These are phyloP conservation scores for Eufriesea mexicana DNA, from an alignment of 1,140 invertebrate genomes.

Conservation along the genomic window DNA sequence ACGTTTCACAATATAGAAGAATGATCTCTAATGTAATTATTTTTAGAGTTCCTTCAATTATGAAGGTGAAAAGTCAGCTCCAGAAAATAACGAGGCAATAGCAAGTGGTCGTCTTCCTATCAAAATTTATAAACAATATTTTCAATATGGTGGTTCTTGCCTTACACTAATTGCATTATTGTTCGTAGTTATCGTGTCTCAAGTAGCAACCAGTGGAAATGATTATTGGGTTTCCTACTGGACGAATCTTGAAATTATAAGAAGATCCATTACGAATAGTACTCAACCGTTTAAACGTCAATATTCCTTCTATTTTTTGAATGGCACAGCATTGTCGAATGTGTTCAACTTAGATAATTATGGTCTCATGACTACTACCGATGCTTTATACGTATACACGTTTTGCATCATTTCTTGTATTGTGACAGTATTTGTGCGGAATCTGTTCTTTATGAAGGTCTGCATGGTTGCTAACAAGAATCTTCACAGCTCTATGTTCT, in stretches of 20 bases:
- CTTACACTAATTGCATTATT: constrained; percentile 84
- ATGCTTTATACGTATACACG: constrained; percentile 80
- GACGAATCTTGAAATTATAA: constrained; percentile 83
- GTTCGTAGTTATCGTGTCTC: constrained; percentile 85
- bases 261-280: background rate
- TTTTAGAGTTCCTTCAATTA: constrained; percentile 45
- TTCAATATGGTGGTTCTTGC: constrained; percentile 86
- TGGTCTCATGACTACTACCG: constrained; percentile 61
- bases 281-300: background rate
- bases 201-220: constrained; percentile 86
- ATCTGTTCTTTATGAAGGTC: constrained; percentile 89
- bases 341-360: constrained; percentile 65
- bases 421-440: constrained; percentile 84
- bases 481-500: constrained; percentile 93
- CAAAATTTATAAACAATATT: constrained; percentile 86
- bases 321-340: constrained; percentile 40
- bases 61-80: background rate
- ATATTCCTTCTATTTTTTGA: constrained; percentile 23
- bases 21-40: background rate
- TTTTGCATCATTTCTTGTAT: constrained; percentile 75
- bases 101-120: constrained; percentile 84
- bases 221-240: constrained; percentile 93
- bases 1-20: background rate
- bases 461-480: constrained; percentile 91
- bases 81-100: constrained; percentile 68